phyloP scores from a whole-genome alignment of 1,140 invertebrate genomes.

The Eriosoma lanigerum region DNA sequence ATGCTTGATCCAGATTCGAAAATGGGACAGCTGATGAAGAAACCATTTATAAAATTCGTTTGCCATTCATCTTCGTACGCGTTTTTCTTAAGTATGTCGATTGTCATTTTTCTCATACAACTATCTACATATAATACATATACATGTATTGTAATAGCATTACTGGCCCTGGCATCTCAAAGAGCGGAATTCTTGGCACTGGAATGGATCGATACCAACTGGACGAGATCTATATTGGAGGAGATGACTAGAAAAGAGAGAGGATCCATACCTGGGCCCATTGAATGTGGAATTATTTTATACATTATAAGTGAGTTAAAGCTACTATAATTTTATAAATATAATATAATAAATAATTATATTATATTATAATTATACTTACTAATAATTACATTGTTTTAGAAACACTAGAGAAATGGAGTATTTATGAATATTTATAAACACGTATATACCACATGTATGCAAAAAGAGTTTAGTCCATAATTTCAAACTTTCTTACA shows the following conservation, averaged over 20 bases:
- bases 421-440: too few relatives aligned
- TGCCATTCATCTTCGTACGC: slow-evolving; percentile 87
- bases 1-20: slow-evolving; percentile 80
- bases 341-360: too few relatives aligned
- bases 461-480: too few relatives aligned
- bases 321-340: too few relatives aligned
- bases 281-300: slow-evolving; percentile 78
- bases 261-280: slow-evolving; percentile 79
- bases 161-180: slow-evolving; percentile 80
- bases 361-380: too few relatives aligned
- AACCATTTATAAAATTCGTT: slow-evolving; percentile 93
- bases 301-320: slow-evolving; percentile 81
- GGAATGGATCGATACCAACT: slow-evolving; percentile 74
- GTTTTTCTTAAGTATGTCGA: slow-evolving; percentile 79
- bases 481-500: too few relatives aligned
- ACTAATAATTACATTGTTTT: too few relatives aligned
- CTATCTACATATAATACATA: too few relatives aligned
- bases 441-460: too few relatives aligned
- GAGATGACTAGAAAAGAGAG: slow-evolving; percentile 77
- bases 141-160: slow-evolving; percentile 66
- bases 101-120: too few relatives aligned
- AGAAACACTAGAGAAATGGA: too few relatives aligned
- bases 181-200: slow-evolving; percentile 75
- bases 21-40: slow-evolving; percentile 81
- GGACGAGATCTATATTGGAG: slow-evolving; percentile 69